Percentiles rank a stretch among this genome's conserved stretches.
phyloP scores from a whole-genome alignment of 2,888 invertebrate species.

The Parnassius apollo region DNA sequence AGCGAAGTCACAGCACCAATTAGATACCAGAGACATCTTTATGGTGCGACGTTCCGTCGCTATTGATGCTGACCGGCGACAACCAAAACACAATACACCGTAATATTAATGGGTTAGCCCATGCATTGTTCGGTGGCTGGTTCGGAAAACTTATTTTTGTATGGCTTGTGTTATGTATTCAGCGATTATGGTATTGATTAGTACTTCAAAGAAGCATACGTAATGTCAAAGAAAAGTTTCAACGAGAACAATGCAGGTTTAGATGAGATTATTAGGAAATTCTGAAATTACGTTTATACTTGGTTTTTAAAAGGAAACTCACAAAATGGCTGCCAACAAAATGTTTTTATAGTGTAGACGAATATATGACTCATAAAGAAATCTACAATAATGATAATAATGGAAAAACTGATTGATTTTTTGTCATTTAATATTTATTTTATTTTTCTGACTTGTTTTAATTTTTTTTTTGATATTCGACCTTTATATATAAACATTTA shows the following conservation, averaged over 20 bases:
- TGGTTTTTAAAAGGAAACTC: too few species aligned
- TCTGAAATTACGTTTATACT: too few species aligned
- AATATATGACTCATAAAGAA: too few species aligned
- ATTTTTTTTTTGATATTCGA: too few species aligned
- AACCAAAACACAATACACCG: slow-evolving; percentile 48
- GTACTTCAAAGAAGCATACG: background rate
- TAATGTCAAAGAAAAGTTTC: background rate
- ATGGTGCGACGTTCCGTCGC: slow-evolving; percentile 41
- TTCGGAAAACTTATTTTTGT: slow-evolving; percentile 32
- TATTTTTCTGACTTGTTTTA: too few species aligned
- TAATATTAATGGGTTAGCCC: slow-evolving; percentile 50
- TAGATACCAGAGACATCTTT: slow-evolving; percentile 38
- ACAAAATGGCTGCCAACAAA: too few species aligned
- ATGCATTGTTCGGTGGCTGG: slow-evolving; percentile 47
- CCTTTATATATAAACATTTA: too few species aligned
- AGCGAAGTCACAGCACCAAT: slow-evolving; percentile 43
- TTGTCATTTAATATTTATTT: too few species aligned
- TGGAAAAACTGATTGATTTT: too few species aligned
- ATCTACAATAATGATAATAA: too few species aligned
- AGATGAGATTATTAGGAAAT: too few species aligned
- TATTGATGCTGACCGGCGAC: slow-evolving; percentile 38
- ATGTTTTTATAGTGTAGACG: too few species aligned
- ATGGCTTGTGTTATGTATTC: slow-evolving; percentile 9
- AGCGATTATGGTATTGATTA: slow-evolving; percentile 33
- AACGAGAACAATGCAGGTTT: background rate